Conservation (phyloP, 1,140 invertebrate species). For the Phocides pigmalion region DNA sequence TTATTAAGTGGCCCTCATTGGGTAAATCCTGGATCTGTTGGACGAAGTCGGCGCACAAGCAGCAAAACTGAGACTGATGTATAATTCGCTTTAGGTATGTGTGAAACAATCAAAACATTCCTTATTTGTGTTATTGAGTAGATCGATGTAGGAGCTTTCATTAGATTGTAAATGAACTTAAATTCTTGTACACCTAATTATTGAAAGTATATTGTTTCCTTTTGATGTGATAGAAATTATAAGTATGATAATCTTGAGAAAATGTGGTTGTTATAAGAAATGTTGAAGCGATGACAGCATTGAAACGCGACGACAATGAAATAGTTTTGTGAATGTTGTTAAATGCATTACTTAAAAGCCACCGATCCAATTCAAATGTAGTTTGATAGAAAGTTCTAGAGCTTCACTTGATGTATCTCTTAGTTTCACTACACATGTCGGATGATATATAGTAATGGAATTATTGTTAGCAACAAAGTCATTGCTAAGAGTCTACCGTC, state of each 20-base stretch:
- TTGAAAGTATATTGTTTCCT: neutral
- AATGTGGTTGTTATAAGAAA: neutral
- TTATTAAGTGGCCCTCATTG: constrained; percentile 85
- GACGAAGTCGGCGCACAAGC: constrained; percentile 74
- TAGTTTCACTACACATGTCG: no score
- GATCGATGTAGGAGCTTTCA: constrained; percentile 11
- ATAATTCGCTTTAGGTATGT: constrained; percentile 64
- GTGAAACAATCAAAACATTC: constrained; percentile 50
- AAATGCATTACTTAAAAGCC: neutral
- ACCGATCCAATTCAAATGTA: neutral
- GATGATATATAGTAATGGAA: no score
- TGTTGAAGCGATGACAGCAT: no score
- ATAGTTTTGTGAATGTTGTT: neutral
- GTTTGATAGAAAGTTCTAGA: neutral
- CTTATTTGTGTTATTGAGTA: constrained; percentile 35
- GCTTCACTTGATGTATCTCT: neutral
- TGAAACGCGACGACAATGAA: no score
- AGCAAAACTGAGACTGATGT: constrained; percentile 84
- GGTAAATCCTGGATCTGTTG: constrained; percentile 68
- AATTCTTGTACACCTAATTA: neutral
- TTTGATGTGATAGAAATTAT: neutral
- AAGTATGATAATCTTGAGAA: neutral
- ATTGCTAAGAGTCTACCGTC: no score
- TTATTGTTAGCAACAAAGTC: no score
- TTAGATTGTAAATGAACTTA: constrained; percentile 1